These are phyloP conservation scores for Otolemur garnettii DNA, from an alignment of 2,113 vertebrate species.

Conservation along the genomic window DNA sequence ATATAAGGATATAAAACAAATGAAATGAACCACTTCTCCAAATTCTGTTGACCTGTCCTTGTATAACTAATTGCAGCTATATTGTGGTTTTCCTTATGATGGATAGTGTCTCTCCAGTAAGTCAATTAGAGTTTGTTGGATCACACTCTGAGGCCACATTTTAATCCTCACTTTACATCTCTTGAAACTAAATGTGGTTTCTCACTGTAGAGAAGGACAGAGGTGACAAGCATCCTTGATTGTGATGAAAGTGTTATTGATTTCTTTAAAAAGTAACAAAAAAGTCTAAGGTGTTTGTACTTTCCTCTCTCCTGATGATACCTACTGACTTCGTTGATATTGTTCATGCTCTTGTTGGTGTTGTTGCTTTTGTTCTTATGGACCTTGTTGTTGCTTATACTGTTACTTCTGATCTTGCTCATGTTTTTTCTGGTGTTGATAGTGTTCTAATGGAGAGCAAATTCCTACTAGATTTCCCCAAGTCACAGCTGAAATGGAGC, in stretches of 20 bases:
- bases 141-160: neutral
- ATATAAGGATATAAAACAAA: neutral
- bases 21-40: neutral
- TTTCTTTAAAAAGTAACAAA: slow-evolving; percentile 20
- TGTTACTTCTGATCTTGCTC: neutral
- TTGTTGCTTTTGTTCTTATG: neutral
- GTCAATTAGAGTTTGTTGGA: neutral
- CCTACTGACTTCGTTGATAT: neutral
- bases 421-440: neutral
- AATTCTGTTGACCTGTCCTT: neutral
- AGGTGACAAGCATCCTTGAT: neutral
- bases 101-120: neutral
- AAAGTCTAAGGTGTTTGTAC: neutral
- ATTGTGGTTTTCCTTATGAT: neutral
- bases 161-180: neutral
- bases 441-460: neutral
- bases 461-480: neutral
- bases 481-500: neutral
- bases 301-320: neutral
- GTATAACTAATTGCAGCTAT: neutral
- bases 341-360: neutral
- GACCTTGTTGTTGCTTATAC: neutral
- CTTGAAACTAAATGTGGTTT: neutral
- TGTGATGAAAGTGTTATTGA: neutral
- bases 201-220: neutral